Evolutionary conservation across 2,113 vertebrate genomes (phyloP), one percentile per base, ranked within the genome.

Genomic region (Chaetodon auriga): DNA sequence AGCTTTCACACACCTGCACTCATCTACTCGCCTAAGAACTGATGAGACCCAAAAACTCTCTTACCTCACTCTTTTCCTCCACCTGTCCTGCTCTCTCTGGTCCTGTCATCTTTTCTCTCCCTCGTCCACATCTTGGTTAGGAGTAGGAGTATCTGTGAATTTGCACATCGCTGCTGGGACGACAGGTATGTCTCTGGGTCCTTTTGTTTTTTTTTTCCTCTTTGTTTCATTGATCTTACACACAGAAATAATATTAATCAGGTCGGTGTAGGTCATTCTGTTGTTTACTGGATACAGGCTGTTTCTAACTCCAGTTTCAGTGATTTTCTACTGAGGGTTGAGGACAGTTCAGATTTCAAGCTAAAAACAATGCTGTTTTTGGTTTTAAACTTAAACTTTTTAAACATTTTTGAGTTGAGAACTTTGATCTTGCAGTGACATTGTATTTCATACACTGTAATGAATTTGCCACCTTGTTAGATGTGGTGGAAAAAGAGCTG

Each of bases 151-250:
- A 87, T 75, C 70, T 81, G 30, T 68, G 77, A 83, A 54, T 78
- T 46, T 18, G 12, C 79, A 70, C 68, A 48, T 45, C 49, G 65
- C 69, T 51, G 75, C 75, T 70, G 38, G 76, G 72, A 72, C 43
- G 0, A 66, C 76, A 75, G 93, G 93, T 94, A 92, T 58, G 90
- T 78, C 48, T 75, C 68, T 77, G n/a, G 23, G 54, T 38, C 7
- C 25, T 65, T 60, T 55, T 60, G 8, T 25, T 53, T 76, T 30
- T n/a, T n/a, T n/a, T 30, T 30, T 30, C 30, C 21, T 41, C 6
- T 63, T 72, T 66, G 3, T 68, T 78, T 69, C 9, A 76, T 76
- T 7, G 48, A 57, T 80, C 3, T 49, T 25, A 80, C 55, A 1
- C 35, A 53, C 25, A 36, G 36, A 15, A 48, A 80, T 53, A 51